Base-by-base conservation (phyloP, 2,113 vertebrate genomes). In the Tragelaphus imberbis region DNA sequence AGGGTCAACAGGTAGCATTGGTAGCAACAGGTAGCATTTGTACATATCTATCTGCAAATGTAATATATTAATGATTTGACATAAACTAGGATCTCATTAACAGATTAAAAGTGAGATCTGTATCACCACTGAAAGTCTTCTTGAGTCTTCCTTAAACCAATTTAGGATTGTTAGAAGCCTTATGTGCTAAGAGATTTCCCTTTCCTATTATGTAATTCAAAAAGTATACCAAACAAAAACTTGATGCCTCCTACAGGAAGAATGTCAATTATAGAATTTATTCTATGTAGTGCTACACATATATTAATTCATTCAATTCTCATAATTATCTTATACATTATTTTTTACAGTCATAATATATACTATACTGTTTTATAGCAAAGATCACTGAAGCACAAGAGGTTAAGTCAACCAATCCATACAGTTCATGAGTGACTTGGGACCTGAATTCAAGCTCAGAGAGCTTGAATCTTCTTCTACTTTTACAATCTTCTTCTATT, bases 221-320 rank as follows among this genome's bases (percentile, higher is more conserved):
- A 95, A 95, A 21, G 36, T 79, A 61, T 17, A 84, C 44, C 59
- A 82, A 44, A 75, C 36, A 75, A 77, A 77, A 77, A 77, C 23
- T 77, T 44, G 23, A 61, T 80, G 44, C 7, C 91, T 61, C 81
- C 16, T 89, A 87, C n/a, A 80, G 16, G 51, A 97, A 36, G 4
- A 95, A 80, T 13, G 77, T 33, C n/a, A 88, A 91, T 28, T 51
- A 85, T 2, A 89, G 6, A 77, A 89, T 44, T 94, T 95, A 71
- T 51, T 87, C 17, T 79, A 58, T 44, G 28, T 13, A 56, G 36
- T 61, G n/a, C 71, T 59, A 53, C 33, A 86, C 51, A 88, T 81
- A 84, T 75, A 55, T 58, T 44, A 44, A 92, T 15, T 88, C 88
- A 94, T n/a, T 81, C 94, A 96, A 92, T 84, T 94, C 44, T 87